Percentiles rank a stretch among this genome's conserved stretches.
Conservation (phyloP, 2,113 vertebrate genomes). For the Tychaedon coryphoeus region DNA sequence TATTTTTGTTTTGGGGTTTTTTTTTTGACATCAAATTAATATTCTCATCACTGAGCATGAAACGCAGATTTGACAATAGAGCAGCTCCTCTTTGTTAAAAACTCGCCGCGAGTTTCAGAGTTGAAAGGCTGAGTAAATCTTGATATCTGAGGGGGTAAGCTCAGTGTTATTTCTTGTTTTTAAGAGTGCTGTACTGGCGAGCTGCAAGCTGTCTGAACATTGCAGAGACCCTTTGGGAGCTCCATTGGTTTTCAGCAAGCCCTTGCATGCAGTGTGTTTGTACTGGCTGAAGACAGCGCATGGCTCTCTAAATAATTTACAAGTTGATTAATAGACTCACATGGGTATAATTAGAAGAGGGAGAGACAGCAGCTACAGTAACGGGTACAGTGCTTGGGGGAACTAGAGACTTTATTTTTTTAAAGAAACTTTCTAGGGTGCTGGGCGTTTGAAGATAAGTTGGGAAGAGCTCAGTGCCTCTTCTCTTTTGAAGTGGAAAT, state of each 20-base stretch:
- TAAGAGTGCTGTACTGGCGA: slow-evolving; percentile 24
- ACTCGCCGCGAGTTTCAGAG: slow-evolving; percentile 50
- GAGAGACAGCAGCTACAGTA: slow-evolving; percentile 93
- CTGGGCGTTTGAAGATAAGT: slow-evolving; percentile 93
- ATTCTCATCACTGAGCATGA: slow-evolving; percentile 56
- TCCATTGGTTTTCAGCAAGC: slow-evolving; percentile 63
- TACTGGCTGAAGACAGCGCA: slow-evolving; percentile 89
- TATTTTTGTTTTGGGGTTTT: background rate
- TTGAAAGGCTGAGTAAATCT: slow-evolving; percentile 73
- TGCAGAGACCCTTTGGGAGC: slow-evolving; percentile 71
- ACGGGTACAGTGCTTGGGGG: slow-evolving; percentile 96
- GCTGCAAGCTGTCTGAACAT: slow-evolving; percentile 62
- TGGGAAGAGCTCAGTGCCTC: slow-evolving; percentile 92
- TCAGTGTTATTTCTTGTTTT: slow-evolving; percentile 51
- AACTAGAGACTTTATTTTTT: slow-evolving; percentile 86
- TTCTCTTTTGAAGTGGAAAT: slow-evolving; percentile 99
- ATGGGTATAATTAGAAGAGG: slow-evolving; percentile 99
- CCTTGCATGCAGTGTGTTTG: slow-evolving; percentile 82
- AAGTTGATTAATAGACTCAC: slow-evolving; percentile 99
- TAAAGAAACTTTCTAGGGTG: slow-evolving; percentile 88
- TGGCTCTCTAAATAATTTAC: slow-evolving; percentile 98
- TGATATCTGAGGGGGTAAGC: slow-evolving; percentile 65
- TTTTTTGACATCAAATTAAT: slow-evolving; percentile 66
- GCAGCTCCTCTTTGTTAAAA: slow-evolving; percentile 68
- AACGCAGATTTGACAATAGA: slow-evolving; percentile 55